Evolutionary conservation across 2,113 vertebrate species (phyloP), one percentile per base, ranked within the genome.

Genomic region (Cololabis saira): DNA sequence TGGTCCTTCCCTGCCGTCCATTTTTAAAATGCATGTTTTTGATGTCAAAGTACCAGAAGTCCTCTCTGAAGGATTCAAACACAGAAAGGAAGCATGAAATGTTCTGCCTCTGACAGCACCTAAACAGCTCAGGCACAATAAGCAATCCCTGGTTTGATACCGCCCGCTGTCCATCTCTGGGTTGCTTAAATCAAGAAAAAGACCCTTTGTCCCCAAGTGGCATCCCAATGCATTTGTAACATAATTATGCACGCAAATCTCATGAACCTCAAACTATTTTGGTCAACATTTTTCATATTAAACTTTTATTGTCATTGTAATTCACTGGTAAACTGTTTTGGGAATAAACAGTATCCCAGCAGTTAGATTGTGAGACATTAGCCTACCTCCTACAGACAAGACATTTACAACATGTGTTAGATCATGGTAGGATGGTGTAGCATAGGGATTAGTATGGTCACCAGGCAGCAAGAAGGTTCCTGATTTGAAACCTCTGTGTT

Each of bases 51-150:
- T 27, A 78, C 76, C 18, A 18, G 49, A 27, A 41, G 10, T 18
- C 21, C 41, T 55, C 44, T 51, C 47, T 44, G 24, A 27, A 33
- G 40, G 48, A 71, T 73, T 55, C 43, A 15, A 21, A 24, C 64
- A 21, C 53, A 47, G 21, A 22, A 30, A 22, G 1, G 1, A 70
- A 12, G 63, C 69, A 19, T 50, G 50, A 78, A 72, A 63, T 71
- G 62, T 12, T n/a, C 12, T 37, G 44, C 50, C 18, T 64, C 54
- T 71, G 78, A 76, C 62, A 81, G 59, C 68, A 71, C 70, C 63
- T 80, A 64, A 77, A 52, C 70, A 75, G 37, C 60, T 76, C 58
- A 71, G 62, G 78, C 68, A 73, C 66, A 81, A 61, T 76, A 81
- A 83, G 83, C 71, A 76, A 65, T 68, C 67, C 51, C 41, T 37